Conservation (phyloP, 2,113 vertebrate genomes). For the Pollimyrus isidori region DNA sequence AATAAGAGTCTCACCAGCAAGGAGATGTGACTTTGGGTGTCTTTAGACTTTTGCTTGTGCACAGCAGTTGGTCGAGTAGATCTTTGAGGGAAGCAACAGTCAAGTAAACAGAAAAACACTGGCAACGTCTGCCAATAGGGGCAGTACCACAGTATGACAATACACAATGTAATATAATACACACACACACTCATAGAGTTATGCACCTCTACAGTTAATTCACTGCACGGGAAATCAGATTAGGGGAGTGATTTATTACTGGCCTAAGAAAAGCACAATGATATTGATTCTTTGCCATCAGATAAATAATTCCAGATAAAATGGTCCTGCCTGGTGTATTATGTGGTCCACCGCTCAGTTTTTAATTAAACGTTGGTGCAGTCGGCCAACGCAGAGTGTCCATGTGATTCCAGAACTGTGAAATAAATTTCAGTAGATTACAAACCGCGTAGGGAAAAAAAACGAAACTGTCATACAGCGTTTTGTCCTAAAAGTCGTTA, state of each 20-base stretch:
- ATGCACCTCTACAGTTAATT: neutral
- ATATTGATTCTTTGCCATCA: neutral
- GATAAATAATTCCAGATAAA: neutral
- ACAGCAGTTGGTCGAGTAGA: neutral
- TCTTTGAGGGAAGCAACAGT: neutral
- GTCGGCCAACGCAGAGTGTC: neutral
- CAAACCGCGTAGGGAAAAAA: neutral
- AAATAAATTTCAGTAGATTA: neutral
- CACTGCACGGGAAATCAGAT: neutral
- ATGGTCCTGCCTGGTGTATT: neutral
- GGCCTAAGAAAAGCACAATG: neutral
- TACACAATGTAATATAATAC: neutral
- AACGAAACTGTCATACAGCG: neutral
- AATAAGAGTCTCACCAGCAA: neutral
- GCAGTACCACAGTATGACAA: neutral
- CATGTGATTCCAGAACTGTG: neutral
- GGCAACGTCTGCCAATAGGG: neutral
- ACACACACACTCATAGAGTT: neutral
- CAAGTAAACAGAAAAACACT: neutral
- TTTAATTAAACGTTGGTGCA: neutral
- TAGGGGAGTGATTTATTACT: neutral
- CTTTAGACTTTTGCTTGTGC: neutral
- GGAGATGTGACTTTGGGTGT: neutral
- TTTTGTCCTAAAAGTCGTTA: neutral
- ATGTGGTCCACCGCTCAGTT: neutral